Evolutionary conservation across 2,888 invertebrate species (phyloP), one percentile per base, ranked within the genome.

Genomic region (Drosophila flavopinicola): DNA sequence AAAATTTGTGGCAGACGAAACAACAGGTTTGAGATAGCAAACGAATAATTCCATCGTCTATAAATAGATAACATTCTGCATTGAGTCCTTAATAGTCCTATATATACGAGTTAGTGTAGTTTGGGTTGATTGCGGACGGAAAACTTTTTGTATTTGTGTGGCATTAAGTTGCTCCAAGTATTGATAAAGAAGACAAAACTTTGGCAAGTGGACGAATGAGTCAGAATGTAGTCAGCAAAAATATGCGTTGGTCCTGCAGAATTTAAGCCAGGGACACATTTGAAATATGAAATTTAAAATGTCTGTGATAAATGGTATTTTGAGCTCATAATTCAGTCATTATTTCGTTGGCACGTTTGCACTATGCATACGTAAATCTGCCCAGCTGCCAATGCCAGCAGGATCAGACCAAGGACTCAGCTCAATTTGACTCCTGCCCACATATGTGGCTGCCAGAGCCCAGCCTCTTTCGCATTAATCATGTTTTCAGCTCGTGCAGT

Each of bases 1-100:
- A 20, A 38, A 38, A 38, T 24, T 52, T 24, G 24, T 9, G 9
- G 6, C 9, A 15, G 45, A 42, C 15, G 6, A 24, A 24, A 6
- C 7, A 42, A 5, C 3, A 15, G 11, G 38, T 44, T 37, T 4
- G 7, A 10, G 23, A 44, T 38, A 45, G 7, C n/a, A 29, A 24
- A 32, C 27, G 10, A 25, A 20, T 27, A 32, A 27, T 39, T 44
- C 45, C 33, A 60, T 47, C 51, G 41, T 37, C 68, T 84, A 66
- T 66, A 66, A 84, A 84, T 84, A 84, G 69, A 49, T 45, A 45
- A n/a, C n/a, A n/a, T n/a, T n/a, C n/a, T n/a, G 39, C 44, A 38
- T 25, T 44, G n/a, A 30, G n/a, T 30, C 4, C 11, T 33, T 13
- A 13, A 25, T 29, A 33, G 33, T 6, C 35, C 7, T 6, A 15